These are phyloP conservation scores for Ellobium chinense DNA, from an alignment of 2,888 invertebrate genomes.

Conservation along the genomic window DNA sequence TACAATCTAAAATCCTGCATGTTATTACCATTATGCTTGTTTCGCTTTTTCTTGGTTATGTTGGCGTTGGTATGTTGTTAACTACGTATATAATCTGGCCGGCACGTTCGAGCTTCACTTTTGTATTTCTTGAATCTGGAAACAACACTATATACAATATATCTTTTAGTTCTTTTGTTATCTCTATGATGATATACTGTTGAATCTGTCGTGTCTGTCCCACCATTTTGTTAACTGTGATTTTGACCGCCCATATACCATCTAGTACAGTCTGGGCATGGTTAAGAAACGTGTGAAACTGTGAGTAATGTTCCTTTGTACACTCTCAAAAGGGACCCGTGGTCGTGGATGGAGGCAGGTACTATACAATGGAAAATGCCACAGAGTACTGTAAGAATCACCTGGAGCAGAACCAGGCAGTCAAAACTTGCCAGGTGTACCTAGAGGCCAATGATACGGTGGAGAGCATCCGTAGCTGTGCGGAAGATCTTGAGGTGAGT, in stretches of 20 bases:
- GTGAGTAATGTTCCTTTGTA: too few species aligned
- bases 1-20: too few species aligned
- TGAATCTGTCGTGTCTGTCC: neutral
- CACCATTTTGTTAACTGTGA: neutral
- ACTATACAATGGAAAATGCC: constrained; percentile 30
- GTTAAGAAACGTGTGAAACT: too few species aligned
- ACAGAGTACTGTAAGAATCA: constrained; percentile 49
- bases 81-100: too few species aligned
- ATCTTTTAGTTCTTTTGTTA: neutral
- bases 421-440: constrained; percentile 45
- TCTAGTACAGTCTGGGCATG: too few species aligned
- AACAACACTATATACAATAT: too few species aligned
- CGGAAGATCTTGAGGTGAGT: constrained; percentile 60
- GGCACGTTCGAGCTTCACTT: too few species aligned
- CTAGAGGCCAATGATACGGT: constrained; percentile 51
- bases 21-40: too few species aligned
- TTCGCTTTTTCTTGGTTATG: too few species aligned
- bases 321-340: neutral
- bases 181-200: neutral
- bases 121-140: too few species aligned
- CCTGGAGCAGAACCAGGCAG: constrained; percentile 47
- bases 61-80: too few species aligned
- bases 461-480: constrained; percentile 60
- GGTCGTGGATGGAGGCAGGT: neutral
- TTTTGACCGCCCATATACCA: too few species aligned